Conservation (phyloP, 2,797 vertebrate species). For the Xerus rutilus region DNA sequence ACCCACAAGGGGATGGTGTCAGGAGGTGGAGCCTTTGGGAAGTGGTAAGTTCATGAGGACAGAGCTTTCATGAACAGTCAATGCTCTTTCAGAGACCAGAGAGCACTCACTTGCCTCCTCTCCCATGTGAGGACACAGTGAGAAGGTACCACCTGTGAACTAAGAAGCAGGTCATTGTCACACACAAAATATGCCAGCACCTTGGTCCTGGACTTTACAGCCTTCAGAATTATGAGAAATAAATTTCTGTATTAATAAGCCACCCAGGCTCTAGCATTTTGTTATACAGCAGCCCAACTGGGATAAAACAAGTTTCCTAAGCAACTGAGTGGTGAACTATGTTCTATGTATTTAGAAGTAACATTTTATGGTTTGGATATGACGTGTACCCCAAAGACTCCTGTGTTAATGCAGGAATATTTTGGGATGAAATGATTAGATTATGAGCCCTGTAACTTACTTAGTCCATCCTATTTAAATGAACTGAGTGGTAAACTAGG, state of each 20-base stretch:
- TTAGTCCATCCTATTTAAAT: no score
- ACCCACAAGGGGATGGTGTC: not conserved
- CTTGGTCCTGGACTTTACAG: not conserved
- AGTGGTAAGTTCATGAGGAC: not conserved
- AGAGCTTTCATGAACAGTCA: not conserved
- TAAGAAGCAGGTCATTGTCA: not conserved
- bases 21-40: not conserved
- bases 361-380: not conserved
- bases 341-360: conserved; percentile 24
- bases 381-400: no score
- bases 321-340: conserved; percentile 8
- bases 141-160: not conserved
- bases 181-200: not conserved
- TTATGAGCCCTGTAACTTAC: no score
- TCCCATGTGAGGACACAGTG: not conserved
- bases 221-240: not conserved
- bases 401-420: no score
- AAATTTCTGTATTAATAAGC: not conserved
- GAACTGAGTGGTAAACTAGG: no score
- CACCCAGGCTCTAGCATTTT: not conserved
- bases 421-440: no score
- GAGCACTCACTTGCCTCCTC: not conserved
- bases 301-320: conserved; percentile 7
- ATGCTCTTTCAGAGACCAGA: not conserved
- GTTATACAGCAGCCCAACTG: not conserved